Conservation (phyloP, 2,888 invertebrate species). For the Diaperis boleti region DNA sequence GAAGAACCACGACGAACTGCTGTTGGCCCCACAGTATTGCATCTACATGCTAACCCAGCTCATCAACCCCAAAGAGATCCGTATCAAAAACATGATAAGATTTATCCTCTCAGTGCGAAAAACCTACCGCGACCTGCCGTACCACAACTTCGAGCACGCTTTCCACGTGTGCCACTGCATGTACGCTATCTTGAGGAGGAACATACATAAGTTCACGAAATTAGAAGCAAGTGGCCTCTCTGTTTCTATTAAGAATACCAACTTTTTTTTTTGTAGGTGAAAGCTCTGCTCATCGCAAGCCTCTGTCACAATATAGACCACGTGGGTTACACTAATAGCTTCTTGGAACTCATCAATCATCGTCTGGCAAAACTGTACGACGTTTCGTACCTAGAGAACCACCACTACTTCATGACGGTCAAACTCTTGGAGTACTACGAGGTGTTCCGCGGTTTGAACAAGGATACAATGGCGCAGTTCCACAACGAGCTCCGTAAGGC, state of each 20-base stretch:
- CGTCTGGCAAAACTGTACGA: slow-evolving; percentile 70
- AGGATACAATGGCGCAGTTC: slow-evolving; percentile 58
- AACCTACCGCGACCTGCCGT: slow-evolving; percentile 70
- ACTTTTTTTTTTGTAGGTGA: slow-evolving; percentile 47
- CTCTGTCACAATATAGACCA: slow-evolving; percentile 76
- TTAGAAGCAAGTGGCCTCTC: slow-evolving; percentile 49
- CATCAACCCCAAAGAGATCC: slow-evolving; percentile 65
- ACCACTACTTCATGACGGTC: slow-evolving; percentile 58
- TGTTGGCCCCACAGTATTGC: slow-evolving; percentile 68
- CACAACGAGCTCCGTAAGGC: slow-evolving; percentile 69
- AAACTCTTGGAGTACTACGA: slow-evolving; percentile 1
- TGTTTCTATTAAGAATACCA: too few species aligned
- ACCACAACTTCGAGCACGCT: slow-evolving; percentile 75
- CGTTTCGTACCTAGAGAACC: slow-evolving; percentile 61
- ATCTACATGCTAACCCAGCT: slow-evolving; percentile 69
- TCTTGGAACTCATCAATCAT: slow-evolving; percentile 69
- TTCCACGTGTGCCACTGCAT: slow-evolving; percentile 74
- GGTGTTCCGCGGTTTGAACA: neutral
- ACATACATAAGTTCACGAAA: slow-evolving; percentile 58
- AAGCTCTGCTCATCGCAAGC: slow-evolving; percentile 69
- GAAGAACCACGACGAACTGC: neutral
- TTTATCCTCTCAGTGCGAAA: slow-evolving; percentile 69
- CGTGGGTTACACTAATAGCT: slow-evolving; percentile 74
- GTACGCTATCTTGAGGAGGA: slow-evolving; percentile 69
- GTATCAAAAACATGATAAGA: slow-evolving; percentile 62